Evolutionary conservation across 2,113 vertebrate genomes (phyloP).

Genomic region (Burhinus oedicnemus): DNA sequence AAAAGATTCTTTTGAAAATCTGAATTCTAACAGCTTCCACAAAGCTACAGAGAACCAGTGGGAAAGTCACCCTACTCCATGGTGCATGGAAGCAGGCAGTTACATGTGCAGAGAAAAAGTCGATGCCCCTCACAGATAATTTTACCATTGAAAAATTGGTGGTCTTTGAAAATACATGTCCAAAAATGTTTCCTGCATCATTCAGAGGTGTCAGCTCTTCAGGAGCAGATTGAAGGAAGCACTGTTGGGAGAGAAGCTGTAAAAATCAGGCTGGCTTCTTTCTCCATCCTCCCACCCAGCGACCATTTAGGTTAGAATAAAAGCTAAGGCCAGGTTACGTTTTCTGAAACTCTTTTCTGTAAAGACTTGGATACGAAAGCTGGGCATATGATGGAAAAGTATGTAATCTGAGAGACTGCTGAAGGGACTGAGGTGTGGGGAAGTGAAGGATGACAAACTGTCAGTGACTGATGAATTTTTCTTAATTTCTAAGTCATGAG

Average conservation of each 20-base stretch:
- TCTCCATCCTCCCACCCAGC: neutral
- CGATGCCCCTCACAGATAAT: rapidly evolving
- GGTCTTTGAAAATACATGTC: neutral
- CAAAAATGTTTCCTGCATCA: neutral
- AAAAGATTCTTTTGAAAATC: neutral
- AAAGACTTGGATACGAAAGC: neutral
- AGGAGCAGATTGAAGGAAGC: neutral
- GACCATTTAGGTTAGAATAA: neutral
- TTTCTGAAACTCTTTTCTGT: neutral
- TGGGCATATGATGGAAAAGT: neutral
- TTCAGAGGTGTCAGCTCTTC: neutral
- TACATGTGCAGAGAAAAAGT: neutral
- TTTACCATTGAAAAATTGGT: neutral
- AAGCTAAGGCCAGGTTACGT: neutral
- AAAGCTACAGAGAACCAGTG: rapidly evolving
- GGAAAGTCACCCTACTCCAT: neutral
- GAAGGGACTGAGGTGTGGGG: neutral
- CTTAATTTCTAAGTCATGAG: neutral
- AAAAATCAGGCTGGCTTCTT: neutral
- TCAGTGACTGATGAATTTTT: neutral
- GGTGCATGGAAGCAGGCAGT: neutral
- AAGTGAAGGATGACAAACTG: neutral
- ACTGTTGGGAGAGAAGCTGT: neutral
- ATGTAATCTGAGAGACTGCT: neutral
- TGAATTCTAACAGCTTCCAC: neutral